Percentiles rank a stretch among this genome's conserved stretches.
These are phyloP conservation scores for Leptopilina boulardi DNA, from an alignment of 1,140 invertebrate genomes.

Conservation along the genomic window DNA sequence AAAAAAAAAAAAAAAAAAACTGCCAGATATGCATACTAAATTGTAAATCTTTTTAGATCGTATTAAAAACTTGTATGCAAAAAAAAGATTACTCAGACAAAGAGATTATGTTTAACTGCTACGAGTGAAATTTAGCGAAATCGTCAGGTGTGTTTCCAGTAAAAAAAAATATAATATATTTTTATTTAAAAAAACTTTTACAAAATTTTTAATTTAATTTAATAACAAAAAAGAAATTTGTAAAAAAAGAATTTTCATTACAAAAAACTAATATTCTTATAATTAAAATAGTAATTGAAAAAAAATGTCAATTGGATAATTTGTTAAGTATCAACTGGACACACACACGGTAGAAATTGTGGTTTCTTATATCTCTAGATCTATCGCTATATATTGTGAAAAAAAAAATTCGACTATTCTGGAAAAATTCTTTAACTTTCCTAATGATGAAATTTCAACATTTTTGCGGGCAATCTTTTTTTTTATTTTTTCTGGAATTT, in stretches of 20 bases:
- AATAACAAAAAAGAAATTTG: too few species aligned
- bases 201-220: too few species aligned
- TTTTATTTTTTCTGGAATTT: neutral
- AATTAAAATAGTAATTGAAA: neutral
- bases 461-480: too few species aligned
- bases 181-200: too few species aligned
- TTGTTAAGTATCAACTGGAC: neutral
- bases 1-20: slow-evolving; percentile 34
- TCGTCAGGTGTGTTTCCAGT: neutral
- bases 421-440: too few species aligned
- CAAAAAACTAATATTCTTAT: neutral
- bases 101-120: neutral
- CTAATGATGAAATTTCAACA: too few species aligned
- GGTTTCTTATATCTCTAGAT: too few species aligned
- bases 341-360: neutral
- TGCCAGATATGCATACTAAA: slow-evolving; percentile 21
- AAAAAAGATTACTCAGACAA: neutral
- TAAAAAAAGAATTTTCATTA: neutral
- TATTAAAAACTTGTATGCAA: slow-evolving; percentile 6
- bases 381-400: too few species aligned
- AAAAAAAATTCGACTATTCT: too few species aligned
- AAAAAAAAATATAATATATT: too few species aligned
- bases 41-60: slow-evolving; percentile 3
- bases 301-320: neutral
- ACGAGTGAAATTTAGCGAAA: neutral